phyloP scores from a whole-genome alignment of 2,797 vertebrate species.

The Scolopax rusticola region DNA sequence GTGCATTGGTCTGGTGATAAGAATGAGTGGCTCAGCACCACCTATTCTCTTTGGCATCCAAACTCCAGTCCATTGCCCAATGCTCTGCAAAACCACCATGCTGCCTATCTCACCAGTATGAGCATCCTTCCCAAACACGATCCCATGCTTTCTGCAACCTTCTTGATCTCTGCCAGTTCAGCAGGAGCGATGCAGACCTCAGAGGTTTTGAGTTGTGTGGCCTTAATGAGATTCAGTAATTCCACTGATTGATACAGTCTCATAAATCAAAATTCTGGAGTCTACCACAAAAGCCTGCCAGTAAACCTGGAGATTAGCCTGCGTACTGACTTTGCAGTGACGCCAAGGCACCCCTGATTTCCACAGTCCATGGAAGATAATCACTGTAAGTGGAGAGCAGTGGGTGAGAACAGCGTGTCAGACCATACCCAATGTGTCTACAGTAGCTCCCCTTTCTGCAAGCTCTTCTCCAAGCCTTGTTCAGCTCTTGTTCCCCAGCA shows the following conservation, averaged over 20 bases:
- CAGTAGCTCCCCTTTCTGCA: not conserved
- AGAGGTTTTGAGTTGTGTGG: rapidly evolving
- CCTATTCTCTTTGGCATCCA: not conserved
- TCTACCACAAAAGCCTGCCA: not conserved
- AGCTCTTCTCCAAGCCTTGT: not conserved
- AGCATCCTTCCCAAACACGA: not conserved
- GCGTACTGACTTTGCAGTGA: rapidly evolving
- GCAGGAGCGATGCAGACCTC: rapidly evolving
- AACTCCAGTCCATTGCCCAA: not conserved
- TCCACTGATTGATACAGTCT: not conserved
- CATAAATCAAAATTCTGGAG: not conserved
- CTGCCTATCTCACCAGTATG: not conserved
- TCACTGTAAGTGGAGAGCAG: not conserved
- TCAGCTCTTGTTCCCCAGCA: not conserved
- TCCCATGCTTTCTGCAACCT: not conserved
- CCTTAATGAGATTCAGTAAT: not conserved
- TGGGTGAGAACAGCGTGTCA: rapidly evolving
- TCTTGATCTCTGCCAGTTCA: not conserved
- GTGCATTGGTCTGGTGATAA: not conserved
- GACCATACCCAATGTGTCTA: rapidly evolving
- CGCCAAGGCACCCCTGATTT: not conserved
- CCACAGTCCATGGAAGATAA: not conserved
- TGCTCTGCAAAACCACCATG: not conserved
- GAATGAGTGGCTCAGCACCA: not conserved
- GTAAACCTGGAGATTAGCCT: not conserved